A percentile compares a stretch with the other conserved stretches of the same genome.
phyloP scores from a whole-genome alignment of 1,140 invertebrate genomes.

The Monochamus saltuarius region DNA sequence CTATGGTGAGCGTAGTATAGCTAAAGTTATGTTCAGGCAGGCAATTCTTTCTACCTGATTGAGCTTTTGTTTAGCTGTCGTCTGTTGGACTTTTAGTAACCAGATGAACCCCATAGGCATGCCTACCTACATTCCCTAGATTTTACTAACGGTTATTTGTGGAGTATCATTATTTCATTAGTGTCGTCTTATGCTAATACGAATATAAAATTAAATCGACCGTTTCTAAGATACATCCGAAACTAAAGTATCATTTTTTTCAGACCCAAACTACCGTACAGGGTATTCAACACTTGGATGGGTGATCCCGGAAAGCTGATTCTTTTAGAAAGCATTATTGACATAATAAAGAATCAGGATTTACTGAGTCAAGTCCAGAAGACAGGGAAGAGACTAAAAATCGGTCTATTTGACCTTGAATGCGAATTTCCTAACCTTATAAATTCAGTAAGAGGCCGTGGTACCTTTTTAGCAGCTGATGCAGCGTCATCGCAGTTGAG shows the following conservation, averaged over 20 bases:
- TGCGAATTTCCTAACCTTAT: conserved; percentile 74
- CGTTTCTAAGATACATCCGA: too few species aligned
- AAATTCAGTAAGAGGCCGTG: conserved; percentile 81
- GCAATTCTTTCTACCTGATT: too few species aligned
- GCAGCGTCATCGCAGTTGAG: conserved; percentile 65
- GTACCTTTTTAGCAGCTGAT: conserved; percentile 90
- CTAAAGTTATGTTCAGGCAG: too few species aligned
- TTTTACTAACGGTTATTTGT: too few species aligned
- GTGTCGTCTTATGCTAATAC: too few species aligned
- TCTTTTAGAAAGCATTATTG: conserved; percentile 82
- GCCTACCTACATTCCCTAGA: too few species aligned
- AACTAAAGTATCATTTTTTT: too few species aligned
- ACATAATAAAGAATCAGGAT: conserved; percentile 82
- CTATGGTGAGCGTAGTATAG: too few species aligned
- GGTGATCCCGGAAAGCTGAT: conserved; percentile 95
- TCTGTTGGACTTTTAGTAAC: too few species aligned
- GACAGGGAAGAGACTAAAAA: conserved; percentile 74
- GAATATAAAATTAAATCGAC: conserved; percentile 63
- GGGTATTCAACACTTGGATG: conserved; percentile 99
- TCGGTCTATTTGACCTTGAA: conserved; percentile 70
- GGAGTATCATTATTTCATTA: too few species aligned
- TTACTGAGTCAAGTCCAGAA: conserved; percentile 74
- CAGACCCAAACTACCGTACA: conserved; percentile 76
- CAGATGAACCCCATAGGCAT: too few species aligned
- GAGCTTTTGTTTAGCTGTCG: too few species aligned